Evolutionary conservation across 1,140 invertebrate genomes (phyloP), one percentile per base, ranked within the genome.

Genomic region (Anastrepha obliqua): DNA sequence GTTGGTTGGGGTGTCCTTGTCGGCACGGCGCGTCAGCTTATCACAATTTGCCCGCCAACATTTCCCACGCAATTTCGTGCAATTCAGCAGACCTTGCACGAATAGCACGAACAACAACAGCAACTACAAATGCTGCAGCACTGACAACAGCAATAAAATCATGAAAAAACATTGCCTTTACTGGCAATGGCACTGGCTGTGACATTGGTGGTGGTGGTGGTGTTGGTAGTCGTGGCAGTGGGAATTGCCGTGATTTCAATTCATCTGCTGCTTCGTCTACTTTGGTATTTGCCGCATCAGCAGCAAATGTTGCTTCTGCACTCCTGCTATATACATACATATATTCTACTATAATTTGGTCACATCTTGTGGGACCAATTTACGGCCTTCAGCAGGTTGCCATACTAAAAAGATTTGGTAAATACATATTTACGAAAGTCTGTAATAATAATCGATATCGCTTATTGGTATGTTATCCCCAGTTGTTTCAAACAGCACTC

Each of bases 231-330:
- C 20, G 42, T 70, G 74, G 74, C 47, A 51, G 47, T 81, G 74
- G 74, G 74, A 51, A 81, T 86, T 87, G 86, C 86, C 44, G 86
- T 87, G 86, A 87, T 87, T 87, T 70, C 59, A 70, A 87, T 87
- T 87, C 64, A 65, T 87, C 86, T 86, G 85, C 85, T 86, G 39
- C 85, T 55, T 59, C 62, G 85, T 88, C 87, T 86, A 64, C 85
- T 88, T 88, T 87, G 51, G 51, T 55, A 88, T 88, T 81, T 88
- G 88, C 88, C 88, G 81, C 88, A 88, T 88, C 88, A 88, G 88
- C 88, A 88, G 85, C 86, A 88, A 87, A 88, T 88, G 88, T 88
- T 88, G 60, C 88, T 67, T 74, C 44, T 58, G n/a, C 60, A 39
- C 29, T 85, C 42, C 87, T 17, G 42, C 58, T 65, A 85, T 47